Base-by-base conservation (phyloP, 2,888 invertebrate genomes). In the Torymus tubicola region DNA sequence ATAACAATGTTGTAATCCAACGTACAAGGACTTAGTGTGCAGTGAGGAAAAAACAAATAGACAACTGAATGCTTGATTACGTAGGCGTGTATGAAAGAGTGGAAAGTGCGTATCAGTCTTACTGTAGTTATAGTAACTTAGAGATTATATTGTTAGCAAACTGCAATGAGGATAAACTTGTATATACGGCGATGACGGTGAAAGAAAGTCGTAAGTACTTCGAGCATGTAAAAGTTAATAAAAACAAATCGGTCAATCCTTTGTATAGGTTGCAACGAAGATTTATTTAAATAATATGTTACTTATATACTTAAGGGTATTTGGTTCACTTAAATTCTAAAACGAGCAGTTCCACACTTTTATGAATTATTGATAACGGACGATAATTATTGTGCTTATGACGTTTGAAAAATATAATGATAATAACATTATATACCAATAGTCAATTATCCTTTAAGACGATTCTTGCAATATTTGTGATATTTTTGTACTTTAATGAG, bases 191-290 rank as follows among this genome's bases (percentile, higher is more conserved):
- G 58, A 84, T 84, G 81, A 84, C 84, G 86, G 84, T 83, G 85
- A 84, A 87, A 86, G 87, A 88, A 89, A 88, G 89, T 88, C 87
- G 87, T 87, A 87, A 87, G 87, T 85, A 86, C 83, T 85, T 85
- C 78, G 83, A 84, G 81, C 63, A 84, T 83, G 75, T 82, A 83
- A 72, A 57, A 57, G 50, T 57, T 65, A 18, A 64, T 8, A 50
- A 72, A 11, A 55, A 14, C 57, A 8, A 71, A 21, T 13, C 78
- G 81, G 79, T 77, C 81, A 50, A 79, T 84, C 82, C 85, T 81
- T 85, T 87, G 85, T 87, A 87, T 85, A 86, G 86, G 85, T 86
- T 87, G 86, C 86, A 87, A 87, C 85, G 86, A 86, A 87, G 76
- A 78, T 80, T 70, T 64, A 79, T 78, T 67, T 63, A 42, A 63